Evolutionary conservation across 2,888 invertebrate genomes (phyloP).

Genomic region (Rhagium mordax): DNA sequence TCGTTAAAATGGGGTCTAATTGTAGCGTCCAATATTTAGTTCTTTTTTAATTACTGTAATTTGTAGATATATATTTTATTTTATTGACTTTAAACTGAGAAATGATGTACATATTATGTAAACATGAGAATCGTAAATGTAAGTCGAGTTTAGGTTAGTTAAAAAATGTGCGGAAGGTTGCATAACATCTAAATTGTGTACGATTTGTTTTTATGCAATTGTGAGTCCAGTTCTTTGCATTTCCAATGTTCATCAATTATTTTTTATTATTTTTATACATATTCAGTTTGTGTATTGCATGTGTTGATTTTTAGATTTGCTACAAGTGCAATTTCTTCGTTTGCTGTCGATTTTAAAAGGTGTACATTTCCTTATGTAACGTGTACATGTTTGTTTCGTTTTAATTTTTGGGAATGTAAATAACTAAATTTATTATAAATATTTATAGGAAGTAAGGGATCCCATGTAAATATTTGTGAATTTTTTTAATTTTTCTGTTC

Average conservation of each 20-base stretch:
- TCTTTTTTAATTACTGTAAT: slow-evolving; percentile 51
- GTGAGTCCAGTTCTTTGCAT: slow-evolving; percentile 58
- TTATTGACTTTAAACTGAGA: slow-evolving; percentile 47
- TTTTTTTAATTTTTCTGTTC: slow-evolving; percentile 65
- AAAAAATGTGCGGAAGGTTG: slow-evolving; percentile 46
- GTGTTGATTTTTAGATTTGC: slow-evolving; percentile 41
- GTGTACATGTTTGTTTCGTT: slow-evolving; percentile 52
- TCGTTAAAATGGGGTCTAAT: slow-evolving; percentile 37
- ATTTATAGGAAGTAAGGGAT: slow-evolving; percentile 57
- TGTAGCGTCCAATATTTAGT: slow-evolving; percentile 59
- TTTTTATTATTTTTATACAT: slow-evolving; percentile 51
- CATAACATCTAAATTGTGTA: slow-evolving; percentile 53
- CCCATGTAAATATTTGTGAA: slow-evolving; percentile 67
- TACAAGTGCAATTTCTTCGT: slow-evolving; percentile 51
- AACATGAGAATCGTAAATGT: slow-evolving; percentile 51
- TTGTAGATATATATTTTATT: slow-evolving; percentile 54
- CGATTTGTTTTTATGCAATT: slow-evolving; percentile 51
- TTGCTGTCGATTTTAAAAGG: slow-evolving; percentile 42
- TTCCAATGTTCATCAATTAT: slow-evolving; percentile 54
- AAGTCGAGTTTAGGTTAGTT: slow-evolving; percentile 52
- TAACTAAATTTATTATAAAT: slow-evolving; percentile 60
- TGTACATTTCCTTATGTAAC: slow-evolving; percentile 54
- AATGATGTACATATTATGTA: slow-evolving; percentile 58
- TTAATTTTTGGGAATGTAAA: slow-evolving; percentile 59
- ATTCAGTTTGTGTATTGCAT: slow-evolving; percentile 38